Evolutionary conservation across 2,113 vertebrate species (phyloP).

Genomic region (Peromyscus polionotus): DNA sequence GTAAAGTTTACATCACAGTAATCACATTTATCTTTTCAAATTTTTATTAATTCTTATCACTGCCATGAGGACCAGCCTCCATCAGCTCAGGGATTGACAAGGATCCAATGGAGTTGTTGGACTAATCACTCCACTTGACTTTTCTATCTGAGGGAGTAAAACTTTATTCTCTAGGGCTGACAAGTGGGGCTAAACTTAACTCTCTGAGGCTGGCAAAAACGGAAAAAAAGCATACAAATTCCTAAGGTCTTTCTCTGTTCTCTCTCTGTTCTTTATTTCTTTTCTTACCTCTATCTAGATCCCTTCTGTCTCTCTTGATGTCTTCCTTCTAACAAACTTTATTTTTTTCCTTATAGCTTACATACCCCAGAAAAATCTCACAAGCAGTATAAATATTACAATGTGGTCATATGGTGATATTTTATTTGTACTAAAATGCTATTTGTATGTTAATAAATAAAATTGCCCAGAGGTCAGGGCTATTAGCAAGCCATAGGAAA

Average conservation of each 20-base stretch:
- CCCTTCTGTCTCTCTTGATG: not conserved
- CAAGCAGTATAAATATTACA: not conserved
- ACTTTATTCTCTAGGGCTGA: not conserved
- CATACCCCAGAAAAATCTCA: not conserved
- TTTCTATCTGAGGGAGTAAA: not conserved
- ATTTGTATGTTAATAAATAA: too few relatives aligned
- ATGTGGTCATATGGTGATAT: not conserved
- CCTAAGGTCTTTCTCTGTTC: not conserved
- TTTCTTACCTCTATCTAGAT: not conserved
- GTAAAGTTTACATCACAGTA: not conserved
- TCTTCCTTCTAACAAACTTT: not conserved
- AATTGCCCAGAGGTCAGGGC: too few relatives aligned
- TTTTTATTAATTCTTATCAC: not conserved
- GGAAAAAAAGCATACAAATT: not conserved
- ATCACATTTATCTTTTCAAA: not conserved
- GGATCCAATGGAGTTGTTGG: not conserved
- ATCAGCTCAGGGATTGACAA: not conserved
- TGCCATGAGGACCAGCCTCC: not conserved
- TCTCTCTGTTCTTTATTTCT: not conserved
- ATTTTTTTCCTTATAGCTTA: not conserved
- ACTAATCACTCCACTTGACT: not conserved
- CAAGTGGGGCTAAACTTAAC: not conserved
- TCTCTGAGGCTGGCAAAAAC: not conserved
- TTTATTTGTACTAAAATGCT: too few relatives aligned
- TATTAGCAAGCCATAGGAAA: too few relatives aligned